A percentile compares a stretch with the other conserved stretches of the same genome.
These are phyloP conservation scores for Meandrusa payeni DNA, from an alignment of 2,888 invertebrate species.

Conservation along the genomic window DNA sequence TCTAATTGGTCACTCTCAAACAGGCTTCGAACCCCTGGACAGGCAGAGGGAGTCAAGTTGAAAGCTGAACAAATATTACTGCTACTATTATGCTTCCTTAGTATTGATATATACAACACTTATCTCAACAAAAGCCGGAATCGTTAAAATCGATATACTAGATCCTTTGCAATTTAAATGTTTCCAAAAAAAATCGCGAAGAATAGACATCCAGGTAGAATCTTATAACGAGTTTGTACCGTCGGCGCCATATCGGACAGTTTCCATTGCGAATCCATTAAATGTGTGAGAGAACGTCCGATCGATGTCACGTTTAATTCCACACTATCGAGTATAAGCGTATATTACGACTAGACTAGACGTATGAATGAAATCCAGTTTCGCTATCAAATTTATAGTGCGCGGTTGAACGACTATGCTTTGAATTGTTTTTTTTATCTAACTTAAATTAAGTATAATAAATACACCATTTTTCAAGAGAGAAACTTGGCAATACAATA, in stretches of 20 bases:
- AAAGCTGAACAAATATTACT: no score
- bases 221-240: constrained; percentile 9
- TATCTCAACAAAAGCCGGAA: background rate
- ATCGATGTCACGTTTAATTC: background rate
- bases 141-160: constrained; percentile 6
- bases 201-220: constrained; percentile 18
- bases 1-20: no score
- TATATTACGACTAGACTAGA: constrained; percentile 1
- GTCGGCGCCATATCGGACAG: background rate
- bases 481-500: no score
- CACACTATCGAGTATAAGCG: background rate
- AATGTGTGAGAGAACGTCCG: background rate
- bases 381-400: constrained; percentile 2
- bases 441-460: no score
- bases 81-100: background rate
- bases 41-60: no score
- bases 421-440: no score
- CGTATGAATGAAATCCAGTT: constrained; percentile 19
- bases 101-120: no score
- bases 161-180: constrained; percentile 24
- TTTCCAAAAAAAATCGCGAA: constrained; percentile 11
- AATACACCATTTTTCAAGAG: no score
- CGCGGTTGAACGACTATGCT: no score
- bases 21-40: no score
- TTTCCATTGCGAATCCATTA: constrained; percentile 9